Conservation (phyloP, 2,113 vertebrate species). For the Gymnobelideus leadbeateri region DNA sequence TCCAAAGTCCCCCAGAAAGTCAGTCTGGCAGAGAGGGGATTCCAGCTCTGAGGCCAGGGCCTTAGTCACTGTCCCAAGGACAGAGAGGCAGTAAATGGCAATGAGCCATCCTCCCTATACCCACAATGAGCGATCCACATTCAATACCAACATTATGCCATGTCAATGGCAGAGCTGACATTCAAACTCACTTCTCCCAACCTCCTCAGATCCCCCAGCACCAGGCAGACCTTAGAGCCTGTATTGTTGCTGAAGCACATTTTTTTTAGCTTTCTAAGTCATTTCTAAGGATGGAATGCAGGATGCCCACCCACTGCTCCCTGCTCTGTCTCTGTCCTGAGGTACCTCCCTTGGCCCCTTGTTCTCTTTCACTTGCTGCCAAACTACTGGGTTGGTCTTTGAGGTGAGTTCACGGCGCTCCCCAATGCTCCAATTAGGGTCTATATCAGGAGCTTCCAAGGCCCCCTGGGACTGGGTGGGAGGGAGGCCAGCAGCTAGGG, state of each 20-base stretch:
- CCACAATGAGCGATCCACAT: background rate
- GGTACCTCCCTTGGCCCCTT: background rate
- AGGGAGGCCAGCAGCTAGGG: background rate
- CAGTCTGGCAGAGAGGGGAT: background rate
- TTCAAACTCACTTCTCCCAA: background rate
- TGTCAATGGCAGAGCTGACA: background rate
- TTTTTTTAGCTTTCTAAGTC: background rate
- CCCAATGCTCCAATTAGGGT: background rate
- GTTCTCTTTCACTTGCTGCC: background rate
- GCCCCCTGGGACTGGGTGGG: background rate
- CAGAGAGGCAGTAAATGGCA: background rate
- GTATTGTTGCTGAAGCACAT: background rate
- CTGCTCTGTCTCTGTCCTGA: background rate
- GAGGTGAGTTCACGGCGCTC: background rate
- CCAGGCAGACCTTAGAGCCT: background rate
- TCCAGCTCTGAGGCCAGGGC: too few species aligned
- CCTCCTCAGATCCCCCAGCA: background rate
- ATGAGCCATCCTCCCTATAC: background rate
- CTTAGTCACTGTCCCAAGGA: too few species aligned
- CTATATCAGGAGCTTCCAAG: too few species aligned
- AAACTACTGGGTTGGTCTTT: background rate
- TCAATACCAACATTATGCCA: background rate
- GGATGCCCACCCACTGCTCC: background rate
- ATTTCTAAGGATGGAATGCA: background rate
- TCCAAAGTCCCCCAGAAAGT: background rate